Conservation (phyloP, 2,797 vertebrate species). For the Adrianichthys oophorus region DNA sequence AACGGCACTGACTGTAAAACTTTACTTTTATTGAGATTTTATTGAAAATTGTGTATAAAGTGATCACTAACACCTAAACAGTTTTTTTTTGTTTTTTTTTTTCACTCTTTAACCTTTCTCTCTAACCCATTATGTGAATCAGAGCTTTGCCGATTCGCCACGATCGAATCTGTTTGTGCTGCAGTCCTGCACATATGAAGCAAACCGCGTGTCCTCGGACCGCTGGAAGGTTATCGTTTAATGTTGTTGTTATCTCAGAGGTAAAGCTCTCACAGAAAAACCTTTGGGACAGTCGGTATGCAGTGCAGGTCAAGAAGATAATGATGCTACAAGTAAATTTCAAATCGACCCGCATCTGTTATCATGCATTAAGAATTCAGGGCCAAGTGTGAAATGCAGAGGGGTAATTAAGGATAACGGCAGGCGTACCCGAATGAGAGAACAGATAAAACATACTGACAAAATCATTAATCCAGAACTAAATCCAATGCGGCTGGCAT, state of each 20-base stretch:
- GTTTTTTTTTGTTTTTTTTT: slow-evolving; percentile 43
- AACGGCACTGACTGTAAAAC: too few species aligned
- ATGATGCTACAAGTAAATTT: slow-evolving; percentile 65
- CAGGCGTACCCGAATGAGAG: slow-evolving; percentile 66
- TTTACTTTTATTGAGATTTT: slow-evolving; percentile 16
- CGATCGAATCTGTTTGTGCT: slow-evolving; percentile 69
- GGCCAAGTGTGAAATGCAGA: slow-evolving; percentile 66
- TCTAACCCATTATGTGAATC: slow-evolving; percentile 73
- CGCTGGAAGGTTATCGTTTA: slow-evolving; percentile 74
- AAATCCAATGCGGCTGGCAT: slow-evolving; percentile 71
- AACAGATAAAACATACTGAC: slow-evolving; percentile 75
- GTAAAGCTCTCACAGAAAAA: slow-evolving; percentile 73
- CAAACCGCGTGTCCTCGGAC: slow-evolving; percentile 71
- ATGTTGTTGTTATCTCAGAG: slow-evolving; percentile 74
- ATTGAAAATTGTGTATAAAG: slow-evolving; percentile 44
- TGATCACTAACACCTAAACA: slow-evolving; percentile 51
- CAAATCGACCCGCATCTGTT: slow-evolving; percentile 71
- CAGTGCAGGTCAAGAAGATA: slow-evolving; percentile 72
- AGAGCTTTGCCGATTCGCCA: slow-evolving; percentile 57
- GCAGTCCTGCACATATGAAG: slow-evolving; percentile 62
- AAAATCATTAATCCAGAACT: slow-evolving; percentile 70
- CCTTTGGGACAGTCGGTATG: slow-evolving; percentile 59
- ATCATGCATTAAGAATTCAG: slow-evolving; percentile 71
- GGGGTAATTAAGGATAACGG: slow-evolving; percentile 73
- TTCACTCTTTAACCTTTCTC: slow-evolving; percentile 72